phyloP scores from a whole-genome alignment of 92 coral and sea anemone species.

The Epizoanthus ramosus region DNA sequence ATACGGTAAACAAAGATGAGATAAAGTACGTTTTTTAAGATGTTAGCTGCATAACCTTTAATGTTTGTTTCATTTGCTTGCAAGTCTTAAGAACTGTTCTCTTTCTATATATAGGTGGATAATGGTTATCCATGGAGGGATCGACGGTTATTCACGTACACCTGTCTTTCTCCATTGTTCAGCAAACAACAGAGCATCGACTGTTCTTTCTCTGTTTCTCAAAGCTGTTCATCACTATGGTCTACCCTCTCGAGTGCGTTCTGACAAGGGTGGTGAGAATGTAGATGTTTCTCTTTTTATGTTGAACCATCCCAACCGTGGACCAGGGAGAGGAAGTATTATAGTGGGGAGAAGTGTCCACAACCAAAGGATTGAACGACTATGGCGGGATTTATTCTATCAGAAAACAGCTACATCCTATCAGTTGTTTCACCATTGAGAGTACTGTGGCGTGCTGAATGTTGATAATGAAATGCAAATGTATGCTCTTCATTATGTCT shows the following conservation, averaged over 20 bases:
- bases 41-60: too few relatives aligned
- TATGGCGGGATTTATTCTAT: constrained; percentile 34
- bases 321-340: constrained; percentile 9
- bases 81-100: too few relatives aligned
- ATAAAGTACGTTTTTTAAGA: too few relatives aligned
- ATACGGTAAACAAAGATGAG: too few relatives aligned
- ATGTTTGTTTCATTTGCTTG: too few relatives aligned
- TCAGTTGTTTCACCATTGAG: constrained; percentile 29
- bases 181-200: too few relatives aligned
- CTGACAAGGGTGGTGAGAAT: constrained; percentile 11
- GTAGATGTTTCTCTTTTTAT: neutral
- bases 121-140: too few relatives aligned
- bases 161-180: too few relatives aligned
- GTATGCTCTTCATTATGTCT: constrained; percentile 29
- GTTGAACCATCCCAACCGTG: constrained; percentile 10
- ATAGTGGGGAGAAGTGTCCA: too few relatives aligned
- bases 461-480: constrained; percentile 18
- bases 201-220: too few relatives aligned
- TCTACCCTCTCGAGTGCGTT: constrained; percentile 4
- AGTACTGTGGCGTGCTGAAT: constrained; percentile 30
- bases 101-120: too few relatives aligned
- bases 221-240: neutral
- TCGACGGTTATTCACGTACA: too few relatives aligned
- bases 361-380: constrained; percentile 27
- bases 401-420: constrained; percentile 21